Base-by-base conservation (phyloP, 2,797 vertebrate genomes). In the Garrulus glandarius region DNA sequence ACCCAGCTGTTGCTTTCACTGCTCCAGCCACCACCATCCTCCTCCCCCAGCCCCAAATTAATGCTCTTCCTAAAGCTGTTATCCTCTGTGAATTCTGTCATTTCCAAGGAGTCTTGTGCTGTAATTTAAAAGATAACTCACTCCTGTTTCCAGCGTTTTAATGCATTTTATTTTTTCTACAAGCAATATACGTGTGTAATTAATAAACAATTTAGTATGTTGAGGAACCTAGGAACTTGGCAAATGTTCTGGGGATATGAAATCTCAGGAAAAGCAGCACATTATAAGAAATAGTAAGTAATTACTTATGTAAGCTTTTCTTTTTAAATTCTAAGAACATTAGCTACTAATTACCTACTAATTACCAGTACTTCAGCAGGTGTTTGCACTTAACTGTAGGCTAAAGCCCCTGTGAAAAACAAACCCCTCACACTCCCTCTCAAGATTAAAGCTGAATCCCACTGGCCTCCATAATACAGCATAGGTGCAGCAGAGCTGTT, bases 281-380 rank as follows among this genome's bases (percentile, higher is more conserved):
- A 99, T 99, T 99, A 99, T 98, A 99, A 98, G 98, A 98, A 98
- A 98, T 99, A 98, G 98, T 98, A 98, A 99, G 99, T 99, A 98
- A 99, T 99, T 99, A 99, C 99, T 99, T 99, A 99, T 99, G 99
- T 99, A 99, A 99, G 98, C 98, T 99, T 99, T 98, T 98, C 98
- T 99, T 99, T 98, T 99, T 98, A 99, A 99, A 99, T 99, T 98
- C 99, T 98, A 98, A 99, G 99, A 99, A 99, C 99, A 99, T 99
- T 99, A 99, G 98, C 98, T 99, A 99, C 99, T 99, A 99, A 99
- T 99, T 99, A 99, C 98, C 98, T 99, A 99, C 99, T 99, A 99
- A 99, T 99, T 99, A 99, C 98, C 98, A 99, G 99, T 99, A 99
- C 99, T 99, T 99, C 98, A 98, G 99, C 99, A 99, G 99, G 99